phyloP scores from a whole-genome alignment of 1,140 invertebrate genomes.

The Gonatopus flavifemur region DNA sequence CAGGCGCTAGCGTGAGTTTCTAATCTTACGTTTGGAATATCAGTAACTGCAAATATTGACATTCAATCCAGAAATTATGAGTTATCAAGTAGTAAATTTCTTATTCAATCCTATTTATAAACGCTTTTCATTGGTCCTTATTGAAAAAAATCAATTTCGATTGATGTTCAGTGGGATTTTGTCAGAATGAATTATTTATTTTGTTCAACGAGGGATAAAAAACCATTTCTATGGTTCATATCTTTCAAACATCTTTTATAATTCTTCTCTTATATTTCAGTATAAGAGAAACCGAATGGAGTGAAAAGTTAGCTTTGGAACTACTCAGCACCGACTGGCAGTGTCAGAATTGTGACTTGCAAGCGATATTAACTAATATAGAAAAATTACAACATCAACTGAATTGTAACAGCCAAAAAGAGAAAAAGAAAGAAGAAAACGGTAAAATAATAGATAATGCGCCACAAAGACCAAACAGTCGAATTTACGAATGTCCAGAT shows the following conservation, averaged over 20 bases:
- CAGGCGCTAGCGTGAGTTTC: no score
- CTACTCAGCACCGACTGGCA: slow-evolving; percentile 60
- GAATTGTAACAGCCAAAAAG: slow-evolving; percentile 42
- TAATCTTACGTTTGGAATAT: no score
- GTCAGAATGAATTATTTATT: no score
- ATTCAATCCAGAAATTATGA: no score
- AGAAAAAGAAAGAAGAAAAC: slow-evolving; percentile 40
- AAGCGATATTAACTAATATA: slow-evolving; percentile 59
- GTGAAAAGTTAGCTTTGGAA: slow-evolving; percentile 59
- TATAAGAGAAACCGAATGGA: slow-evolving; percentile 66
- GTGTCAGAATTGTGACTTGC: slow-evolving; percentile 59
- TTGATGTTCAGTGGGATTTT: no score
- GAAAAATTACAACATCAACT: slow-evolving; percentile 61
- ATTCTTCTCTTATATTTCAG: slow-evolving; percentile 44
- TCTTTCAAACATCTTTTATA: no score
- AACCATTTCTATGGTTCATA: no score
- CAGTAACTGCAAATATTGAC: no score
- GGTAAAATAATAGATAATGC: slow-evolving; percentile 31
- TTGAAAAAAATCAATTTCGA: no score
- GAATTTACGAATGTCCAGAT: slow-evolving; percentile 70
- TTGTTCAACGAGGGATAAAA: no score
- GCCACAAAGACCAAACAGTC: slow-evolving; percentile 65
- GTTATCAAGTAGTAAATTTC: background rate
- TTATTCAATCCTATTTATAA: no score
- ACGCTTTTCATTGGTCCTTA: no score